Conservation (phyloP, 2,113 vertebrate genomes). For the Danionella cerebrum region DNA sequence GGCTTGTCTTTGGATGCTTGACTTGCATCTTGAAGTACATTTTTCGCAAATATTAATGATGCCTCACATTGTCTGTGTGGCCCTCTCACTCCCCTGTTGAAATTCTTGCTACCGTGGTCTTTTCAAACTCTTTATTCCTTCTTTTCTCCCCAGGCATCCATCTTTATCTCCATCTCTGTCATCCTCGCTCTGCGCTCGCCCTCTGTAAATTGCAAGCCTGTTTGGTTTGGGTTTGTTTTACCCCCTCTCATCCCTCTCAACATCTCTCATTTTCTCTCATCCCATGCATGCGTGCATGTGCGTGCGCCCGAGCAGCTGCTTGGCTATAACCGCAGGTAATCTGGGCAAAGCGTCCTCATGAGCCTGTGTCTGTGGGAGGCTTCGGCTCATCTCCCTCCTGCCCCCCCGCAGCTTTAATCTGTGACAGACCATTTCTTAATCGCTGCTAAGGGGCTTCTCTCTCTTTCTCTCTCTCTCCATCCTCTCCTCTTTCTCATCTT, state of each 20-base stretch:
- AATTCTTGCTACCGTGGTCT: slow-evolving; percentile 59
- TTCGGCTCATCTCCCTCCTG: slow-evolving; percentile 65
- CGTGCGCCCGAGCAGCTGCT: slow-evolving; percentile 31
- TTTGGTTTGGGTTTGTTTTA: slow-evolving; percentile 69
- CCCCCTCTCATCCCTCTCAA: slow-evolving; percentile 55
- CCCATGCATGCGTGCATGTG: slow-evolving; percentile 35
- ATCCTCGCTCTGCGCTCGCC: slow-evolving; percentile 48
- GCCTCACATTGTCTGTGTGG: slow-evolving; percentile 62
- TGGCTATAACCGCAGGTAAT: slow-evolving; percentile 59
- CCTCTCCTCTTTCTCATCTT: slow-evolving; percentile 27
- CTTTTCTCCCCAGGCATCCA: slow-evolving; percentile 38
- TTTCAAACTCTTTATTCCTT: slow-evolving; percentile 44
- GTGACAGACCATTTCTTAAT: slow-evolving; percentile 78
- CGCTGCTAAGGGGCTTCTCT: slow-evolving; percentile 63
- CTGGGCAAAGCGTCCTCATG: slow-evolving; percentile 65
- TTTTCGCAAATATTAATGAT: slow-evolving; percentile 68
- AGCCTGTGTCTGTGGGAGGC: slow-evolving; percentile 70
- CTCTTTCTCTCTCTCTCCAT: slow-evolving; percentile 36
- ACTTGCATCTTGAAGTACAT: too few species aligned
- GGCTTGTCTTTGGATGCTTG: too few species aligned
- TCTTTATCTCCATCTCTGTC: slow-evolving; percentile 38
- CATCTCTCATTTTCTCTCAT: slow-evolving; percentile 48
- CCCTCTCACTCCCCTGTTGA: slow-evolving; percentile 60
- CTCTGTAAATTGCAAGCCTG: slow-evolving; percentile 61
- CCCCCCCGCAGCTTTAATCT: slow-evolving; percentile 74